Conservation (phyloP, 2,888 invertebrate genomes). For the Branchinecta sandiegonensis region DNA sequence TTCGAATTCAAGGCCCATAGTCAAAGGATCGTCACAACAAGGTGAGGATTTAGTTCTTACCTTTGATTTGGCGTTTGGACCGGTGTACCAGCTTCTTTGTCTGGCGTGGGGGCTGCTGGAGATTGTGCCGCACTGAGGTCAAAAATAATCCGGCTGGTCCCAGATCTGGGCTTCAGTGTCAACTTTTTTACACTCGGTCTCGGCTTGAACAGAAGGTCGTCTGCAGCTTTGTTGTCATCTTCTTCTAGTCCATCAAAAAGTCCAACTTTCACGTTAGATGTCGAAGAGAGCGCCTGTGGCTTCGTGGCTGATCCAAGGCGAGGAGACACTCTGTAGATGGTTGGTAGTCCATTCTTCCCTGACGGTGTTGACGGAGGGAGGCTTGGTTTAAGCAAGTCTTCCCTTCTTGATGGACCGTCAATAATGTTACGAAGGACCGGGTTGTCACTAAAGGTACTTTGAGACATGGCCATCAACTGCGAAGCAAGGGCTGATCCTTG, state of each 20-base stretch:
- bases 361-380: slow-evolving; percentile 2
- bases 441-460: slow-evolving; percentile 17
- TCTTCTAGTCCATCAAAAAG: slow-evolving; percentile 73
- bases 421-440: slow-evolving; percentile 20
- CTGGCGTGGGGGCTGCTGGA: not conserved
- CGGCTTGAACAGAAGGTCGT: slow-evolving; percentile 36
- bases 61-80: too few relatives aligned
- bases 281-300: not conserved
- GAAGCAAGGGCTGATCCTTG: slow-evolving; percentile 21
- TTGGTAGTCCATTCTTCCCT: not conserved
- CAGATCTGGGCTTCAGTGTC: slow-evolving; percentile 46
- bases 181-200: slow-evolving; percentile 50
- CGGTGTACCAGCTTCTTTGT: too few relatives aligned
- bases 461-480: slow-evolving; percentile 9
- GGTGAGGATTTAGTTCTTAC: too few relatives aligned
- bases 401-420: not conserved
- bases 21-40: too few relatives aligned
- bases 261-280: slow-evolving; percentile 12
- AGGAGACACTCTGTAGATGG: not conserved
- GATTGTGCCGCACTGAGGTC: not conserved
- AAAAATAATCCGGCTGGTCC: not conserved
- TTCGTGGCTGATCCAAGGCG: not conserved
- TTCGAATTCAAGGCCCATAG: too few relatives aligned
- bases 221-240: slow-evolving; percentile 6
- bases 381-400: not conserved